Percentiles rank a stretch among this genome's conserved stretches.
phyloP scores from a whole-genome alignment of 2,113 vertebrate genomes.

The Ophthalmolycus amberensis region DNA sequence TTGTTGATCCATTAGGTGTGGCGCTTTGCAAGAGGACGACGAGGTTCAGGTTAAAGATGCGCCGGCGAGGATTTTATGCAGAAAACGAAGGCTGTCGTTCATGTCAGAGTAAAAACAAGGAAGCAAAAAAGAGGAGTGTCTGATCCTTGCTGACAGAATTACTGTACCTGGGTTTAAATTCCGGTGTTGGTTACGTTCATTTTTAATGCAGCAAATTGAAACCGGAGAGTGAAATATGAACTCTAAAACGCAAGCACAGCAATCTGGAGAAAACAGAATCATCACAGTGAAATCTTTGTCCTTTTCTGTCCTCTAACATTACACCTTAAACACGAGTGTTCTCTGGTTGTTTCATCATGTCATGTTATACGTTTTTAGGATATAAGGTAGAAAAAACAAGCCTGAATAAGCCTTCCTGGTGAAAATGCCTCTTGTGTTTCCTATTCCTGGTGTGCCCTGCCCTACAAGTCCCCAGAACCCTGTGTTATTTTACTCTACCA shows the following conservation, averaged over 20 bases:
- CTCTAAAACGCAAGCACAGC: conserved; percentile 4
- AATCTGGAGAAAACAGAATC: conserved; percentile 1
- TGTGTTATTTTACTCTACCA: not conserved
- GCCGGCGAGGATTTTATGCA: not conserved
- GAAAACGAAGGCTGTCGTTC: not conserved
- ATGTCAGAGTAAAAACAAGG: not conserved
- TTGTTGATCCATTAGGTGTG: not conserved
- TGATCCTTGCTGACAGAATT: not conserved
- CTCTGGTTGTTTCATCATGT: not conserved
- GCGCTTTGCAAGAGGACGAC: not conserved
- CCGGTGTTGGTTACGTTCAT: not conserved
- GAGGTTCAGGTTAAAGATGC: not conserved
- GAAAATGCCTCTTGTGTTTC: not conserved
- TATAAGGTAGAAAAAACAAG: not conserved
- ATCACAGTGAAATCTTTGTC: not conserved
- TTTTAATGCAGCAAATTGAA: conserved; percentile 6
- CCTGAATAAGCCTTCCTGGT: not conserved
- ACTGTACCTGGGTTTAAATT: conserved; percentile 1
- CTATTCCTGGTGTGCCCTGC: not conserved
- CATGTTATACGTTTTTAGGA: not conserved
- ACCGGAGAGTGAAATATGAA: conserved; percentile 16
- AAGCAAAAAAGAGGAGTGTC: not conserved
- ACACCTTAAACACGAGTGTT: not conserved
- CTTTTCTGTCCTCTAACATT: not conserved
- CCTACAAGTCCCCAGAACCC: not conserved